phyloP scores from a whole-genome alignment of 64 coral and sea anemone genomes.

The Montipora efflorescens region DNA sequence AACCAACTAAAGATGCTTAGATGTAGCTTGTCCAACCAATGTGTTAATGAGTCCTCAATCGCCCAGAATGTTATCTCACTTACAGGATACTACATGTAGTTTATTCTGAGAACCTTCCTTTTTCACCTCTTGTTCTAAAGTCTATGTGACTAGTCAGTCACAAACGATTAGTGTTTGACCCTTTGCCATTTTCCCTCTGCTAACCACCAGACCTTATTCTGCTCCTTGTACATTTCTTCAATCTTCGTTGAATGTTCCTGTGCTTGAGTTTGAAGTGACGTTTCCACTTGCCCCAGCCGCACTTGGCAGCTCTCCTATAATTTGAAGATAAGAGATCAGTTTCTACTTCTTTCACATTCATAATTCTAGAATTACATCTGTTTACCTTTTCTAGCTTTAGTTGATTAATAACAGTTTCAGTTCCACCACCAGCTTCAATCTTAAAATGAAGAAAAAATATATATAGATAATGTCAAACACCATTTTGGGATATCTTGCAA shows the following conservation, averaged over 20 bases:
- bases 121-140: too few species aligned
- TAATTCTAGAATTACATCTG: background rate
- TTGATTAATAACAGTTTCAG: constrained; percentile 92
- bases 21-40: too few species aligned
- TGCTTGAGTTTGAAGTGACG: constrained; percentile 66
- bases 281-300: constrained; percentile 69
- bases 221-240: constrained; percentile 85
- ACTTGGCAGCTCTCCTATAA: constrained; percentile 74
- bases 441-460: background rate
- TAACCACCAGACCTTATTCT: constrained; percentile 80
- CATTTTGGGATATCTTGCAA: background rate
- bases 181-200: too few species aligned
- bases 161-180: background rate
- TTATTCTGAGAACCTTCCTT: too few species aligned
- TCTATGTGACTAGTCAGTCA: too few species aligned
- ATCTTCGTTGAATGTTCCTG: constrained; percentile 83
- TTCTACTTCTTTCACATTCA: background rate
- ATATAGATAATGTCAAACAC: background rate
- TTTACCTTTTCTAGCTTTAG: constrained; percentile 97
- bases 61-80: too few species aligned
- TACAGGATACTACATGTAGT: too few species aligned
- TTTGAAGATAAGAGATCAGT: background rate
- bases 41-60: too few species aligned
- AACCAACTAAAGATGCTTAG: too few species aligned
- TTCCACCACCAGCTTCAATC: constrained; percentile 98